Base-by-base conservation (phyloP, 2,888 invertebrate species). In the Empis stercorea region DNA sequence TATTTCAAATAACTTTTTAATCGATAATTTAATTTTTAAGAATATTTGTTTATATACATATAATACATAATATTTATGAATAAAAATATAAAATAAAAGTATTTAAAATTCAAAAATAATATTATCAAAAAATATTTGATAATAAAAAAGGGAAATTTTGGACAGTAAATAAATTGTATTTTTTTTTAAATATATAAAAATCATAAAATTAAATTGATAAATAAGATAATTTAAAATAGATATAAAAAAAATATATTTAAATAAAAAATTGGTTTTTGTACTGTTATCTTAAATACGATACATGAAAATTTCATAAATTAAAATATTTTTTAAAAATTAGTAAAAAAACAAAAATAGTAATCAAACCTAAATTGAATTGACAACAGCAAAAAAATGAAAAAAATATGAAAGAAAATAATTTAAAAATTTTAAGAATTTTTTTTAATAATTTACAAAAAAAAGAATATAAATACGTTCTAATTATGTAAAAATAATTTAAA, bases 191-290 rank as follows among this genome's bases (percentile, higher is more conserved):
- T 34, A 34, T 5, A 32, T 32, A 5, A 5, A 13, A 20, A 20
- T 32, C 4, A 32, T 32, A 13, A 5, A 5, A 32, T 9, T 13
- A 32, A 5, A 32, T 32, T 9, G 3, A 32, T 13, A 32, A 32
- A 32, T 13, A 32, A 32, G 13, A 32, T 13, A 20, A 4, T 4
- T n/a, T n/a, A 13, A 34, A 2, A 5, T 34, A 34, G 3, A 13
- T 13, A 34, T 51, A 46, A n/a, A 43, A 48, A 55, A 51, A 49
- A 52, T 52, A 55, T 23, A 40, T 10, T 40, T 9, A n/a, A 16
- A 20, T n/a, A 27, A 10, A 39, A 23, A 39, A 27, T 27, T 14
- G 27, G 14, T 40, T 40, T 40, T 23, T 40, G 40, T 40, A 40
- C 20, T 27, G 27, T 14, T n/a, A 10, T n/a, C 20, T 23, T 37